phyloP scores from a whole-genome alignment of 2,797 vertebrate genomes.

The Choloepus didactylus region DNA sequence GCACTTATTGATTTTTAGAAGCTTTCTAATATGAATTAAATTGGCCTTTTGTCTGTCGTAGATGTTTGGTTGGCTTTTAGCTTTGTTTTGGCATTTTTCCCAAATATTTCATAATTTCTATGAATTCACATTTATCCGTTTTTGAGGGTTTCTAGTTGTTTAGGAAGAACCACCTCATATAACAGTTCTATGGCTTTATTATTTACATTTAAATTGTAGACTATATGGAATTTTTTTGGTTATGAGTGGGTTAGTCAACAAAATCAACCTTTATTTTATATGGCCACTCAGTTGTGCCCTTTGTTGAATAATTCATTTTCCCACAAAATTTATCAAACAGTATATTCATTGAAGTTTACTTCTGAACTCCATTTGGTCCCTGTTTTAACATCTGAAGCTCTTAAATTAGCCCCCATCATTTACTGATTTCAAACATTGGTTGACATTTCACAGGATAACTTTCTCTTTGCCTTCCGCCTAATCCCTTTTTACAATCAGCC shows the following conservation, averaged over 20 bases:
- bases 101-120: not conserved
- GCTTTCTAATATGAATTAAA: not conserved
- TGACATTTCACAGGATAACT: not conserved
- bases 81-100: not conserved
- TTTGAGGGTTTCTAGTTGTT: not conserved
- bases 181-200: not conserved
- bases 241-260: not conserved
- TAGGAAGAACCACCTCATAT: not conserved
- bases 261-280: not conserved
- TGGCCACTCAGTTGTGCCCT: not conserved
- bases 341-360: not conserved
- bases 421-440: not conserved
- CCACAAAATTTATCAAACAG: not conserved
- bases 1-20: not conserved
- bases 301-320: not conserved
- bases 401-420: not conserved
- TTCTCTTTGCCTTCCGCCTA: not conserved
- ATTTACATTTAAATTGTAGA: not conserved
- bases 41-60: not conserved
- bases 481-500: not conserved
- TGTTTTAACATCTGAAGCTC: not conserved
- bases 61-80: not conserved
- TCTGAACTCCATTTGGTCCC: not conserved
- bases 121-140: not conserved
- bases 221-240: not conserved